Evolutionary conservation across 2,797 vertebrate species (phyloP), one percentile per base, ranked within the genome.

Genomic region (Hoplostethus mediterraneus): DNA sequence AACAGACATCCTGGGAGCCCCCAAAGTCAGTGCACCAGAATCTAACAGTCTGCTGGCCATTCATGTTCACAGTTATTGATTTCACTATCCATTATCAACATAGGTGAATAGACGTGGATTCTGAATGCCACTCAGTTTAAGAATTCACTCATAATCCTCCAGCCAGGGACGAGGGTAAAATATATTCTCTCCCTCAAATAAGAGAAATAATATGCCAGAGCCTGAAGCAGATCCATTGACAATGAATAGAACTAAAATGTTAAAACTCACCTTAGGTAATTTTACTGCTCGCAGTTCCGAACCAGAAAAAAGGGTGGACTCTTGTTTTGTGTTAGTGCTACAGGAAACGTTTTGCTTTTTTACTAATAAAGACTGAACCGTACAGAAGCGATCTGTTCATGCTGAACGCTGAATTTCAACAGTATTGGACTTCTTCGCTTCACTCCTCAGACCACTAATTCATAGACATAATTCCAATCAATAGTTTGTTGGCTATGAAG

Each of bases 401-500:
- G 21, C 21, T 21, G 21, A 21, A 21, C 21, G 21, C 21, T 21
- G 21, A 28, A 28, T 2, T 28, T 28, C 2, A 28, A 28, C 28
- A 28, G 28, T 2, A 3, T 3, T 28, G 28, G 28, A 3, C 28
- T 28, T 28, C 28, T 28, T 28, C 2, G 28, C 28, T 51, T 55
- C 3, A 33, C 51, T 63, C 16, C 14, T 44, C 8, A 59, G 3
- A 10, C 9, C 5, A 21, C 21, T 53, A 16, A 3, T 69, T 71
- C 38, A 63, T 28, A 45, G 59, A 59, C 16, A 30, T 16, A 33
- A 6, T 16, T 10, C 25, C 5, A 6, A 44, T 53, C 31, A 64
- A 14, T n/a, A 12, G 4, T 62, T 61, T n/a, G 58, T 47, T 63
- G 11, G 56, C 36, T 21, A 21, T 47, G 74, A 52, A 74, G 42